These are phyloP conservation scores for Gymnothorax reevesii DNA, from an alignment of 2,797 vertebrate genomes.

Conservation along the genomic window DNA sequence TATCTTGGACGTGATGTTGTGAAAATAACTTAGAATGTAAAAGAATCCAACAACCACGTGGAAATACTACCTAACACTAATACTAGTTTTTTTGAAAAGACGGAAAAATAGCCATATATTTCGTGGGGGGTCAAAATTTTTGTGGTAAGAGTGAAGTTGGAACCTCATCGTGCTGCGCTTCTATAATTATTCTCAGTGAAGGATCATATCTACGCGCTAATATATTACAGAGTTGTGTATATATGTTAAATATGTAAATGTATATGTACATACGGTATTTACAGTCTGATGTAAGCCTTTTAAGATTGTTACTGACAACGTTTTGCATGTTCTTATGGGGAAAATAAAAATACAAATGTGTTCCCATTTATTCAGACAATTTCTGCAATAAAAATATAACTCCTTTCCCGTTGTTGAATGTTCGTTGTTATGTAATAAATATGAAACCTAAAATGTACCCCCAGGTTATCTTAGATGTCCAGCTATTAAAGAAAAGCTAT, in stretches of 20 bases:
- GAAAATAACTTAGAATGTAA: neutral
- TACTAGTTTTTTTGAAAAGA: constrained; percentile 32
- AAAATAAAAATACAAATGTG: constrained; percentile 64
- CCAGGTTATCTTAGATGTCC: too few species aligned
- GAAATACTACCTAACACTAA: constrained; percentile 76
- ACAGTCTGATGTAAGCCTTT: constrained; percentile 68
- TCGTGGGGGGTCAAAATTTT: constrained; percentile 9
- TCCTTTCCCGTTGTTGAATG: constrained; percentile 24
- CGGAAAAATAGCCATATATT: neutral
- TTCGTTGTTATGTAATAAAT: too few species aligned
- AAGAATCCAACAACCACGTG: constrained; percentile 71
- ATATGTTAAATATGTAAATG: constrained; percentile 82
- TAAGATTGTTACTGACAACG: constrained; percentile 48
- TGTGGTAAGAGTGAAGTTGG: neutral
- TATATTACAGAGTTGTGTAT: constrained; percentile 85
- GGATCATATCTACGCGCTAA: constrained; percentile 81
- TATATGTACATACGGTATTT: constrained; percentile 79
- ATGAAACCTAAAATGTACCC: too few species aligned
- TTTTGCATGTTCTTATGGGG: constrained; percentile 63
- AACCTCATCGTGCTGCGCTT: constrained; percentile 65
- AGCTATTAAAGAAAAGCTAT: too few species aligned
- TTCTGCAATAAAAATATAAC: constrained; percentile 73
- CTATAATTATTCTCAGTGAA: constrained; percentile 57
- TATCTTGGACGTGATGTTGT: neutral
- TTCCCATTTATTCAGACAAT: constrained; percentile 63